Percentiles rank a stretch among this genome's conserved stretches.
These are phyloP conservation scores for Galerucella pusilla DNA, from an alignment of 2,888 invertebrate genomes.

Conservation along the genomic window DNA sequence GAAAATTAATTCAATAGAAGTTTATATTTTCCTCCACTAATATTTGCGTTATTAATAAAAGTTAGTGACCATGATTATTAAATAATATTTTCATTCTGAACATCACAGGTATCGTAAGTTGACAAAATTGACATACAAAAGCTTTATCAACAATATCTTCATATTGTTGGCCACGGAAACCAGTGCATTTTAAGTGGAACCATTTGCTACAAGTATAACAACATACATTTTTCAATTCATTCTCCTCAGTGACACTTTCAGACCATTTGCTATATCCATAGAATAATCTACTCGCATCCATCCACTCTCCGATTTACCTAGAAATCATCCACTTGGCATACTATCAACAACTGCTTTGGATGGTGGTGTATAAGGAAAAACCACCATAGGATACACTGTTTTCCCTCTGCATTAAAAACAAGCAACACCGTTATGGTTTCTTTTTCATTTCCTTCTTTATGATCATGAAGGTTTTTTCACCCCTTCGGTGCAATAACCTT, in stretches of 20 bases:
- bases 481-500: conserved; percentile 48
- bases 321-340: conserved; percentile 41
- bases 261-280: conserved; percentile 33
- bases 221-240: conserved; percentile 6
- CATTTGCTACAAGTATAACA: conserved; percentile 11
- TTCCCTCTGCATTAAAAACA: conserved; percentile 49
- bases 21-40: too few relatives aligned
- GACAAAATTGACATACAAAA: conserved; percentile 13
- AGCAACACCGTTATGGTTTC: conserved; percentile 52
- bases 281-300: conserved; percentile 46
- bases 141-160: conserved; percentile 4
- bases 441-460: conserved; percentile 47
- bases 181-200: conserved; percentile 18
- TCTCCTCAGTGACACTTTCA: conserved; percentile 8
- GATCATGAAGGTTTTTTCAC: conserved; percentile 49
- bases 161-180: conserved; percentile 8
- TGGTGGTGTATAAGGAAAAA: conserved; percentile 43
- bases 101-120: background rate
- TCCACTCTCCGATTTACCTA: conserved; percentile 49
- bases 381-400: conserved; percentile 38
- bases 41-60: too few relatives aligned
- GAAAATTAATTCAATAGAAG: too few relatives aligned
- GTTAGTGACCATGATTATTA: too few relatives aligned
- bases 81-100: too few relatives aligned
- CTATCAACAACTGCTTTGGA: conserved; percentile 37